phyloP scores from a whole-genome alignment of 1,140 invertebrate genomes.

The Chrysomallon squamiferum region DNA sequence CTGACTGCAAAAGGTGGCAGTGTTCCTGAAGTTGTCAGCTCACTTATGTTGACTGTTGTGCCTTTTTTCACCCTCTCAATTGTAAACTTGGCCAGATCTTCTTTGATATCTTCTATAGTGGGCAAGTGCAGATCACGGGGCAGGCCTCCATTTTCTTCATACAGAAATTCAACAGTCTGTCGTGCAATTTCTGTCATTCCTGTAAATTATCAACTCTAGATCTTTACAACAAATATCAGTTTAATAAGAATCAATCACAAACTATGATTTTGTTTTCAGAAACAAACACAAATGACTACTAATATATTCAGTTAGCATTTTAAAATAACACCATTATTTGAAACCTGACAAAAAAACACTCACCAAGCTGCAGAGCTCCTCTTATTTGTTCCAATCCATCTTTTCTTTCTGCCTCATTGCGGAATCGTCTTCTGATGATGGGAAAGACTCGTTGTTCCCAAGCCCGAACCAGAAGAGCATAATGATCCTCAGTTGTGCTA shows the following conservation, averaged over 20 bases:
- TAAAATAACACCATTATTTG: too few relatives aligned
- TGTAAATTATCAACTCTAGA: conserved; percentile 11
- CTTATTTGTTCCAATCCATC: conserved; percentile 65
- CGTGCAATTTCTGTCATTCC: conserved; percentile 65
- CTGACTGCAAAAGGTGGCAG: conserved; percentile 52
- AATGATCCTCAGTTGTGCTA: conserved; percentile 54
- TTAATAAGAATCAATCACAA: not conserved
- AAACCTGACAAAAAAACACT: too few relatives aligned
- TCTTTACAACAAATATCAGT: not conserved
- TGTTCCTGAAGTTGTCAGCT: conserved; percentile 21
- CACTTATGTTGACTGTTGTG: conserved; percentile 58
- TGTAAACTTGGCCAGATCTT: conserved; percentile 62
- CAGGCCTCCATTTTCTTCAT: conserved; percentile 65
- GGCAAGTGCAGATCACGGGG: conserved; percentile 64
- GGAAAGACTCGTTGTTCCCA: conserved; percentile 66
- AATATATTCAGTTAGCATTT: too few relatives aligned
- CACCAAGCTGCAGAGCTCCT: conserved; percentile 61
- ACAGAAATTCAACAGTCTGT: conserved; percentile 65
- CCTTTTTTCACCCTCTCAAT: conserved; percentile 62
- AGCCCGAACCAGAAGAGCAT: conserved; percentile 62
- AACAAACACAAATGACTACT: too few relatives aligned
- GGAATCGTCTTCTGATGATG: conserved; percentile 61
- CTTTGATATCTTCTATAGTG: conserved; percentile 64
- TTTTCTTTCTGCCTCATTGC: conserved; percentile 64
- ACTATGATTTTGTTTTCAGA: too few relatives aligned